phyloP scores from a whole-genome alignment of 2,888 invertebrate genomes.

The Sphecodes monilicornis region DNA sequence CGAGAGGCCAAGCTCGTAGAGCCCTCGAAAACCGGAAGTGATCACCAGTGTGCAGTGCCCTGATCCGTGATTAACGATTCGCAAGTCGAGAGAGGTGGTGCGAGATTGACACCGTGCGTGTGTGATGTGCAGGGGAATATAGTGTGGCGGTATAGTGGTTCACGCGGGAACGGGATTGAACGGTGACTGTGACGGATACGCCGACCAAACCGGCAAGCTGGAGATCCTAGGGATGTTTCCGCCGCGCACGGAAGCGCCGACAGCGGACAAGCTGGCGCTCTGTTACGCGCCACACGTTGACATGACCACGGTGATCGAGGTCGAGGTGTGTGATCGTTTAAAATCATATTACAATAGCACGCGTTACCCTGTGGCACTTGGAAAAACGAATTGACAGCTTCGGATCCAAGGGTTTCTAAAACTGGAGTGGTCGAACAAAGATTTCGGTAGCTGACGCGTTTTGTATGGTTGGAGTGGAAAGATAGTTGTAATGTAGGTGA shows the following conservation, averaged over 20 bases:
- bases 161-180: neutral
- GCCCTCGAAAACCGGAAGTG: neutral
- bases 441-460: neutral
- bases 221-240: constrained; percentile 84
- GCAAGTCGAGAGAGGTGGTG: constrained; percentile 17
- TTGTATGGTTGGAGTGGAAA: too few species aligned
- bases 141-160: constrained; percentile 18
- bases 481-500: too few species aligned
- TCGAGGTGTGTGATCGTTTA: constrained; percentile 86
- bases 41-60: constrained; percentile 27
- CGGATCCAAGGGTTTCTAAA: neutral
- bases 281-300: constrained; percentile 89
- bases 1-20: neutral
- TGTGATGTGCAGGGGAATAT: constrained; percentile 46
- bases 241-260: constrained; percentile 83
- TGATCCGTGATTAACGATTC: constrained; percentile 6
- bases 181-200: constrained; percentile 21
- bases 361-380: neutral
- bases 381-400: neutral
- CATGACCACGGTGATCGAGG: constrained; percentile 91
- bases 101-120: constrained; percentile 42
- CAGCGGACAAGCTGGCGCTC: constrained; percentile 87
- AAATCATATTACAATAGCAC: neutral
- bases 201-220: constrained; percentile 76
- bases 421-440: neutral